Evolutionary conservation across 1,140 invertebrate genomes (phyloP).

Genomic region (Zaprionus lachaisei): DNA sequence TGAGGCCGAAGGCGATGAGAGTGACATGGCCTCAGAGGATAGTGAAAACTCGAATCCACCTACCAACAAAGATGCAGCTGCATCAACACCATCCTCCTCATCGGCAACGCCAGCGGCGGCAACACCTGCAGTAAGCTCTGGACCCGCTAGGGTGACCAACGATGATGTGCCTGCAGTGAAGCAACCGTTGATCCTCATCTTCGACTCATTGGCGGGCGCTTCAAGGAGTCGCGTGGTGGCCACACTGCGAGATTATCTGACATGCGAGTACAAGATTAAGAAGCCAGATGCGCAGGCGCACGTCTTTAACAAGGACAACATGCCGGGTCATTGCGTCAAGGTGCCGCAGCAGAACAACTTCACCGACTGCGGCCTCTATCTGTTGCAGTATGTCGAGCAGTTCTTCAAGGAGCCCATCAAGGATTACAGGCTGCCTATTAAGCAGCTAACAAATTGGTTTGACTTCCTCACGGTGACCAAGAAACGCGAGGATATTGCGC

Average conservation of each 20-base stretch:
- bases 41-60: slow-evolving; percentile 86
- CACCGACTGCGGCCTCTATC: slow-evolving; percentile 97
- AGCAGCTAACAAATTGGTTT: slow-evolving; percentile 91
- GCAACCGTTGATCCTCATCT: slow-evolving; percentile 95
- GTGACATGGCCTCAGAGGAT: slow-evolving; percentile 87
- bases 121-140: slow-evolving; percentile 19
- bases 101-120: slow-evolving; percentile 7
- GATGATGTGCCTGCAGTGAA: slow-evolving; percentile 71
- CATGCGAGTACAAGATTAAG: slow-evolving; percentile 95
- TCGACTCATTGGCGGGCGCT: slow-evolving; percentile 95
- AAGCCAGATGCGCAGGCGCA: slow-evolving; percentile 84
- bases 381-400: slow-evolving; percentile 97
- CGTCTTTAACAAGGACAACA: slow-evolving; percentile 91
- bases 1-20: slow-evolving; percentile 92
- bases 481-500: slow-evolving; percentile 92
- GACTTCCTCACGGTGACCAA: slow-evolving; percentile 90
- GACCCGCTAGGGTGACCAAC: slow-evolving; percentile 32
- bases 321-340: slow-evolving; percentile 93
- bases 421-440: slow-evolving; percentile 91
- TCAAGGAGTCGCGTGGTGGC: slow-evolving; percentile 92
- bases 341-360: slow-evolving; percentile 98
- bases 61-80: slow-evolving; percentile 40
- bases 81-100: slow-evolving; percentile 9
- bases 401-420: slow-evolving; percentile 94
- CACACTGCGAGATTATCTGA: slow-evolving; percentile 94